phyloP scores from a whole-genome alignment of 2,113 vertebrate genomes.

The Pardalotus punctatus region DNA sequence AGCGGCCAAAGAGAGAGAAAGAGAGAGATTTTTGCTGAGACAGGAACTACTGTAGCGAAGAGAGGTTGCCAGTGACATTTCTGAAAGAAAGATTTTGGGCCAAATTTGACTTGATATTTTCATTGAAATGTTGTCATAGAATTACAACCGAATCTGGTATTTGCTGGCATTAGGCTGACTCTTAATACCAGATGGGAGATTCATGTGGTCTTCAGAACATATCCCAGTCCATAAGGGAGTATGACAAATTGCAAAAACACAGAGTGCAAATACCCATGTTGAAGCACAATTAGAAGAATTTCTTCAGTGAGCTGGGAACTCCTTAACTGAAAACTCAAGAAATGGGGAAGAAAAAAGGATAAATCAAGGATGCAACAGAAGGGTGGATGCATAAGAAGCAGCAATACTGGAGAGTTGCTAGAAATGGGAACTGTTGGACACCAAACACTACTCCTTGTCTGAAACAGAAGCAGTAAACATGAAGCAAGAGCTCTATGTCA shows the following conservation, averaged over 20 bases:
- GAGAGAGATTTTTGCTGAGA: neutral
- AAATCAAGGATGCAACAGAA: neutral
- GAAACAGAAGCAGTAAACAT: neutral
- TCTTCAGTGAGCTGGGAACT: rapidly evolving
- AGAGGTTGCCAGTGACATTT: neutral
- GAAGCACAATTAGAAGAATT: neutral
- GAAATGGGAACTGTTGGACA: neutral
- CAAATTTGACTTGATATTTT: neutral
- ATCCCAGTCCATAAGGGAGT: neutral
- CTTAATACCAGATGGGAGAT: neutral
- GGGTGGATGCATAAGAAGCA: neutral
- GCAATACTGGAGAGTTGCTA: neutral
- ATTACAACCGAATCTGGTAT: neutral
- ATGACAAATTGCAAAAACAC: neutral
- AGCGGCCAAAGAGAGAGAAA: neutral
- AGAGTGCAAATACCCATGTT: neutral
- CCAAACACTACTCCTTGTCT: neutral
- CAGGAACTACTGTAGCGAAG: neutral
- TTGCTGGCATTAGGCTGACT: neutral
- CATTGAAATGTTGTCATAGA: neutral
- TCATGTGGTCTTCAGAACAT: neutral
- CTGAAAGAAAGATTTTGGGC: neutral
- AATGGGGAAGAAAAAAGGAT: neutral
- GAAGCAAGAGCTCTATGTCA: neutral
- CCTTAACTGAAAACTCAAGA: neutral